A percentile compares a stretch with the other conserved stretches of the same genome.
These are phyloP conservation scores for Fregata magnificens DNA, from an alignment of 2,113 vertebrate species.

Conservation along the genomic window DNA sequence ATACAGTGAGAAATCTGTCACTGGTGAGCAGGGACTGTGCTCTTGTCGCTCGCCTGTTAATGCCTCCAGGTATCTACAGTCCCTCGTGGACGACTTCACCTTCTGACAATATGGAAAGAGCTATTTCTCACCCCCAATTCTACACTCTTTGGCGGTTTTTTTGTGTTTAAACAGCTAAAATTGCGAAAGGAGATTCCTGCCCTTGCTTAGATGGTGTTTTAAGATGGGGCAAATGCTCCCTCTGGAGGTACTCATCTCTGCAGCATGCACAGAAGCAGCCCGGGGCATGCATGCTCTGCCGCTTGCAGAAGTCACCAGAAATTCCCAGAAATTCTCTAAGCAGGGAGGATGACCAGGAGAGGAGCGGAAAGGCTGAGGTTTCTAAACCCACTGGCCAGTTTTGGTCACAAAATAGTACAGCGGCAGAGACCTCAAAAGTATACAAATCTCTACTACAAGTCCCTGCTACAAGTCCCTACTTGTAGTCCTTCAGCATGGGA, in stretches of 20 bases:
- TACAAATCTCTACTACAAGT: background rate
- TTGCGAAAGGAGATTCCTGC: background rate
- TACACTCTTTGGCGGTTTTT: fast-evolving
- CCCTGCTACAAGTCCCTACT: background rate
- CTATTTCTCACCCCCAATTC: background rate
- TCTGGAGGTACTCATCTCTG: conserved; percentile 18
- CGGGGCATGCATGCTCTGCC: fast-evolving
- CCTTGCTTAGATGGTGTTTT: background rate
- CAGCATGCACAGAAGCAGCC: background rate
- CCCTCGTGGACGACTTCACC: background rate
- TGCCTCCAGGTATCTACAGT: background rate
- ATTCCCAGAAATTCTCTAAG: background rate
- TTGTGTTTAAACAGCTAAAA: background rate
- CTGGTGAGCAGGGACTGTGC: background rate
- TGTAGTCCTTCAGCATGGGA: background rate
- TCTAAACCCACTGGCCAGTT: background rate
- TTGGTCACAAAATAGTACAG: background rate
- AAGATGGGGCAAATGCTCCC: conserved; percentile 21
- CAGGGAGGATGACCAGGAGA: background rate
- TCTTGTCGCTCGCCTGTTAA: background rate
- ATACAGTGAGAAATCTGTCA: background rate
- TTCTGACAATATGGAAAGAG: background rate
- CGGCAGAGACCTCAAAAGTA: background rate
- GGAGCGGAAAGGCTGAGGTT: background rate
- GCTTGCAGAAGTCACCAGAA: background rate